phyloP scores from a whole-genome alignment of 2,888 invertebrate species.

The Heteropelma amictum region DNA sequence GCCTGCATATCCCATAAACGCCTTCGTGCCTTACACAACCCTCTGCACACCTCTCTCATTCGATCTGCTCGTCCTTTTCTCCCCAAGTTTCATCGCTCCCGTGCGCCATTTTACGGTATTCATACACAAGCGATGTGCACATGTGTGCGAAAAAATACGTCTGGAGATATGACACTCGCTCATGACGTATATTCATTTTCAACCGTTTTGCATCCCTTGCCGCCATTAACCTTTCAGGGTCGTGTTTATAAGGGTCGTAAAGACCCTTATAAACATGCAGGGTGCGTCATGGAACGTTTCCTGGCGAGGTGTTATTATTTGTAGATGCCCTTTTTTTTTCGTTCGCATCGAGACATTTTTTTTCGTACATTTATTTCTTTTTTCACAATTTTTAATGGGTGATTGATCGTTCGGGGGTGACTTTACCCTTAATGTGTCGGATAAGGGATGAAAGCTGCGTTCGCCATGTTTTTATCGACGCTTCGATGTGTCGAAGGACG shows the following conservation, averaged over 20 bases:
- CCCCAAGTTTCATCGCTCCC: not conserved
- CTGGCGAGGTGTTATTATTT: too few species aligned
- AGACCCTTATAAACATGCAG: conserved; percentile 6
- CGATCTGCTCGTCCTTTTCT: not conserved
- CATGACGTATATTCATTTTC: not conserved
- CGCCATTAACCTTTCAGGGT: not conserved
- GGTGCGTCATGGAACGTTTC: too few species aligned
- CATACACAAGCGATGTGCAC: not conserved
- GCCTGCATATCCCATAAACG: conserved; percentile 23
- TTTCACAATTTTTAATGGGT: too few species aligned
- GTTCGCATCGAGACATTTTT: too few species aligned
- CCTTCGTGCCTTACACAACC: too few species aligned
- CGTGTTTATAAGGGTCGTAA: conserved; percentile 11
- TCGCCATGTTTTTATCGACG: too few species aligned
- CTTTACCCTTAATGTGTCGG: too few species aligned
- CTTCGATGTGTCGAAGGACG: too few species aligned
- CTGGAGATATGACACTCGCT: conserved; percentile 18
- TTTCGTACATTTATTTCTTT: too few species aligned
- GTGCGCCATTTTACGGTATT: not conserved
- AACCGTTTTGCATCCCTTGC: not conserved
- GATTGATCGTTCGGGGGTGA: too few species aligned
- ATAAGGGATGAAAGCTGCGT: too few species aligned
- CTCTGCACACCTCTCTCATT: not conserved
- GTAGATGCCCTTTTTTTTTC: too few species aligned
- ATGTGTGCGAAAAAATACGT: not conserved